Base-by-base conservation (phyloP, 92 coral and sea anemone species). In the Desmophyllum pertusum region DNA sequence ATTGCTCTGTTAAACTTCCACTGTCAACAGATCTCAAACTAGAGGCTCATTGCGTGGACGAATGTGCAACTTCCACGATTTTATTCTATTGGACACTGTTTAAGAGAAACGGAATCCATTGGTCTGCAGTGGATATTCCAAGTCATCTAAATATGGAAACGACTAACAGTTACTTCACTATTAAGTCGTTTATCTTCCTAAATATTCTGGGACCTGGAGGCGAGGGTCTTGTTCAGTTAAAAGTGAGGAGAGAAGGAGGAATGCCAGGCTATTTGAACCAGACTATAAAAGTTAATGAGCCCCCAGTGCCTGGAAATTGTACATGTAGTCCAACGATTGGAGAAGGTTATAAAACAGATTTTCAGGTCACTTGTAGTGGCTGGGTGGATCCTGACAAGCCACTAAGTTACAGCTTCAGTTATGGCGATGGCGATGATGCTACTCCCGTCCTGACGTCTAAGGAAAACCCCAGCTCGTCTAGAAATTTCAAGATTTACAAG, bases 301-400 rank as follows among this genome's bases (percentile, higher is more conserved):
- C 95, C 11, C 98, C 98, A 4, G 13, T 21, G 23, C 46, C 85
- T 11, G 98, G 98, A 40, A 68, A 82, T 40, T 94, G 98, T n/a
- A 21, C 86, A 3, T 87, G 87, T 21, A 17, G 15, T 52, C 98
- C 95, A 5, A 36, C 78, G 33, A 33, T 77, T 25, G 98, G 98
- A 10, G 78, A 75, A 64, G 81, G 89, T 10, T 76, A 88, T 65
- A 85, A 72, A 42, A 93, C 98, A n/a, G 73, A 76, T 17, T 93
- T 92, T 52, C 77, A 64, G 30, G 83, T 95, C 65, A 45, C 30
- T 6, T 95, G 98, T 67, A 48, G 37, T 29, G 91, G 91, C 6
- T 95, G 98, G 98, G 15, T 9, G 9, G 98, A 95, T 65, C 85
- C 85, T 3, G 95, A 95, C 45, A 55, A 37, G 21, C 98, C 95